Base-by-base conservation (phyloP, 2,888 invertebrate species). In the Heliconius charithonia region DNA sequence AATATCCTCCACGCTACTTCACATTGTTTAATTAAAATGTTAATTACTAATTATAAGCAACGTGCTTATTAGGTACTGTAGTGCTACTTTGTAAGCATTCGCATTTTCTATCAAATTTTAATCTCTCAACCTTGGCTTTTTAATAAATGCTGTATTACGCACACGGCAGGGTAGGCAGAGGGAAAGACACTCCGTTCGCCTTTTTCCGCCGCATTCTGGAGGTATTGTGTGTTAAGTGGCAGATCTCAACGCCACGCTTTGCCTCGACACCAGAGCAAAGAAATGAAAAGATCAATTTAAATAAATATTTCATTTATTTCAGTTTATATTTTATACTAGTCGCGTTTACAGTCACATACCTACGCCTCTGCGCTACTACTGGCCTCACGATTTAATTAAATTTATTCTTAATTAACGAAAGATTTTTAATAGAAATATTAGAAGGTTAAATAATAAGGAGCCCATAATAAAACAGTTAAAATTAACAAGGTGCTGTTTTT, bases 401-500 rank as follows among this genome's bases (percentile, higher is more conserved):
- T 75, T 76, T 72, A 81, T 78, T 78, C 76, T 76, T 82, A 81
- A 81, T 82, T 83, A 83, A 83, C 78, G 81, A 77, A 83, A 79
- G 82, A 81, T 83, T 82, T 83, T 85, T 86, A 86, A 86, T 85
- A 86, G 87, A 88, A 86, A 83, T 81, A 87, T 87, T 83, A 37
- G 83, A 83, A 84, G 86, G 90, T 90, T 90, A 90, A 92, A 88
- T 89, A 89, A 89, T 87, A 87, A 87, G 85, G 85, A 85, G 89
- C 90, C 51, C 90, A 91, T 93, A 91, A 93, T 90, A 89, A 89
- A 91, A 88, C 91, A 89, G 90, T 94, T 93, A 91, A 92, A 87
- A 91, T 91, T 93, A 94, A 95, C 93, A 91, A 93, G 94, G 90
- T 91, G 91, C 89, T 87, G 91, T 89, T 92, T 93, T 85, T 93